Evolutionary conservation across 2,797 vertebrate species (phyloP), one percentile per base, ranked within the genome.

Genomic region (Chelidonichthys spinosus): DNA sequence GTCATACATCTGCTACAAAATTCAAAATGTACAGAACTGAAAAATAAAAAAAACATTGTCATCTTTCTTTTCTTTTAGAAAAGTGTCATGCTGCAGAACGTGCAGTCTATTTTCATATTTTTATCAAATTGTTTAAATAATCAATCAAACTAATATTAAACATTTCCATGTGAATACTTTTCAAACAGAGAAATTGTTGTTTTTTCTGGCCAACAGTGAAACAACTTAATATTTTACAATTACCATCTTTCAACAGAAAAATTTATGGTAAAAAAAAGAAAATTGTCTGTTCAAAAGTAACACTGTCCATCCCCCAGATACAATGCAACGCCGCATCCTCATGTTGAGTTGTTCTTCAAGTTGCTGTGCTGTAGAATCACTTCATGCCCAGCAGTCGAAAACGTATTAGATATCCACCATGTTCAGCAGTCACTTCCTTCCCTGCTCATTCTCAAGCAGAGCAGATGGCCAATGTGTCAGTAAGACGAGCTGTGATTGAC

Each of bases 401-500:
- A 49, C 6, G 1, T 18, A 36, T 76, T 44, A 67, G 11, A 73
- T 17, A 62, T 62, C 56, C 50, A 13, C 54, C 1, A 5, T 15
- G 7, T 58, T 63, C 54, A 35, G 42, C 50, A 11, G 63, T 72
- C 55, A 66, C 49, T 25, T 61, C 49, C 68, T 25, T 7, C 37
- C n/a, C 47, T 35, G 32, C 59, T 77, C 39, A 47, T 49, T 74
- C 64, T 74, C 39, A 47, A 18, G 39, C 0, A n/a, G 42, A 63
- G 60, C 59, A 17, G 33, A 8, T 25, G 63, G 11, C 33, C 42
- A n/a, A n/a, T 4, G 49, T n/a, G 54, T 89, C 85, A 90, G 73
- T 78, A 88, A 58, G 83, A 71, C 0, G 77, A 79, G 81, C 74
- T 78, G 77, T 85, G 81, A 69, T 87, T 90, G 58, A 82, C 74